Percentiles rank a stretch among this genome's conserved stretches.
Conservation (phyloP, 2,797 vertebrate genomes). For the Uromys caudimaculatus region DNA sequence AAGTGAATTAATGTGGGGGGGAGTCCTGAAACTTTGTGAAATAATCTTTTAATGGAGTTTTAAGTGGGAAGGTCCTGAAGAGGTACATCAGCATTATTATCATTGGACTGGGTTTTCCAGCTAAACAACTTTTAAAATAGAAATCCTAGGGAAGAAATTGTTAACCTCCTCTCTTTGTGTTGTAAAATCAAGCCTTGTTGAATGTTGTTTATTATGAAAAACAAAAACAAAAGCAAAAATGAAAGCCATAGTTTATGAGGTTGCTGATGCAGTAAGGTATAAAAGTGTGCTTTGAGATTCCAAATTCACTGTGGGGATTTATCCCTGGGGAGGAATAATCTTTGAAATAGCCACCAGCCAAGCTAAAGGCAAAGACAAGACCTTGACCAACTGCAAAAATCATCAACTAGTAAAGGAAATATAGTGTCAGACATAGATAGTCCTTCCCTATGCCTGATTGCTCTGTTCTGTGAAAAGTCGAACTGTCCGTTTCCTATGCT, state of each 20-base stretch:
- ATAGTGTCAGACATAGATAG: background rate
- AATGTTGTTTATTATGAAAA: slow-evolving; percentile 29
- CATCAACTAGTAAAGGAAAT: background rate
- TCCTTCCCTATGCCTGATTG: slow-evolving; percentile 32
- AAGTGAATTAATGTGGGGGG: slow-evolving; percentile 9
- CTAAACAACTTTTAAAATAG: background rate
- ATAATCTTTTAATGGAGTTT: slow-evolving; percentile 16
- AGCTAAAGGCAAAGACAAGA: slow-evolving; percentile 35
- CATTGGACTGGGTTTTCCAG: slow-evolving; percentile 26
- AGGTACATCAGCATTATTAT: background rate
- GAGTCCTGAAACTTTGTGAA: slow-evolving; percentile 19
- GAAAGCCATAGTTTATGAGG: background rate
- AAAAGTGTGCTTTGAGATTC: background rate
- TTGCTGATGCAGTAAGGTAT: background rate
- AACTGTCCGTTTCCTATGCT: slow-evolving; percentile 34
- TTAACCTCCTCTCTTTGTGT: background rate
- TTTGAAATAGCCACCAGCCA: slow-evolving; percentile 26
- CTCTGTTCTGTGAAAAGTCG: slow-evolving; percentile 14
- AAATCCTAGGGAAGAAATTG: slow-evolving; percentile 45
- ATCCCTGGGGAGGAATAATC: slow-evolving; percentile 12
- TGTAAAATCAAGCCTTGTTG: background rate
- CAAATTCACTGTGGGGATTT: slow-evolving; percentile 12
- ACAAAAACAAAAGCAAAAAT: slow-evolving; percentile 4
- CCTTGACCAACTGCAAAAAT: background rate
- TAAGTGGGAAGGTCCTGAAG: background rate